Evolutionary conservation across 1,140 invertebrate genomes (phyloP).

Genomic region (Drosophila malerkotliana): DNA sequence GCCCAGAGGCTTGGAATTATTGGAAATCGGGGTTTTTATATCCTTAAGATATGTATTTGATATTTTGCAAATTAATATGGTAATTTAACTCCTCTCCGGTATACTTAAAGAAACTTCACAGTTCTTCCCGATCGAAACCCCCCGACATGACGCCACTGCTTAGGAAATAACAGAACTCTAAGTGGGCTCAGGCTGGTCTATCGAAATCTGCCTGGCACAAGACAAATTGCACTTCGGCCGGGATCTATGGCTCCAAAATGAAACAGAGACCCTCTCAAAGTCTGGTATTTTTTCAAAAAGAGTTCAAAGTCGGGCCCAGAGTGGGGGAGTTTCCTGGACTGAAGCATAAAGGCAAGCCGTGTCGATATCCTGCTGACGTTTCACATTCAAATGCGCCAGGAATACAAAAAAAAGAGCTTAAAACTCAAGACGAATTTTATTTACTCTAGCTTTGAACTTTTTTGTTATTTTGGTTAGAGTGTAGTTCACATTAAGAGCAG

Average conservation of each 20-base stretch:
- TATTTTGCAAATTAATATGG: background rate
- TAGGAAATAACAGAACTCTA: constrained; percentile 66
- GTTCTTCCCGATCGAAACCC: background rate
- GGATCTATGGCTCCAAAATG: constrained; percentile 73
- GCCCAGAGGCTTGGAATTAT: background rate
- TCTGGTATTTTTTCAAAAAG: constrained; percentile 46
- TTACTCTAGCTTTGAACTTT: constrained; percentile 29
- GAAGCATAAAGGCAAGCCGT: constrained; percentile 58
- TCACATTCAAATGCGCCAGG: constrained; percentile 75
- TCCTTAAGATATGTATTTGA: background rate
- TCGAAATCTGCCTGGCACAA: constrained; percentile 69
- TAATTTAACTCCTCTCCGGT: background rate
- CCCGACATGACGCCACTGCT: background rate
- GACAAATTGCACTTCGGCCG: constrained; percentile 81
- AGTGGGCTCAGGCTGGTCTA: constrained; percentile 71
- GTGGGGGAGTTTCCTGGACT: constrained; percentile 20
- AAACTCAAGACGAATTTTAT: constrained; percentile 14
- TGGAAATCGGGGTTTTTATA: background rate
- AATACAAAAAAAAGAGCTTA: constrained; percentile 23
- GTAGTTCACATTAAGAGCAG: too few relatives aligned
- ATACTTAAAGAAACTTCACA: background rate
- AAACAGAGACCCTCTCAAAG: constrained; percentile 56
- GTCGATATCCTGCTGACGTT: constrained; percentile 76
- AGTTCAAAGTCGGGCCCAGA: constrained; percentile 25
- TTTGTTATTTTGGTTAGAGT: background rate